A percentile compares a stretch with the other conserved stretches of the same genome.
Evolutionary conservation across 2,888 invertebrate genomes (phyloP).

Genomic region (Sarcophaga caerulescens): DNA sequence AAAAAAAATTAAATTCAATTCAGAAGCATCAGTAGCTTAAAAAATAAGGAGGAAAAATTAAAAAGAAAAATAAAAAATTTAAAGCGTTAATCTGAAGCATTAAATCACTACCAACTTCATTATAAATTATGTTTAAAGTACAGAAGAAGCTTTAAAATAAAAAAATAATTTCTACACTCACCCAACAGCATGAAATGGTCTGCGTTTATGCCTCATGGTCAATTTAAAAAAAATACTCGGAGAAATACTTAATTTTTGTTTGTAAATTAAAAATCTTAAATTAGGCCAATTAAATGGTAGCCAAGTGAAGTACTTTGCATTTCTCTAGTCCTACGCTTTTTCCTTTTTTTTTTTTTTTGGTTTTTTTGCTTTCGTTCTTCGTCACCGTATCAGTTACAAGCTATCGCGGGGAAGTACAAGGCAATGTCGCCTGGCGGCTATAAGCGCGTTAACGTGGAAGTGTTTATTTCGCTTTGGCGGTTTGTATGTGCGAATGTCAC

Average conservation of each 20-base stretch:
- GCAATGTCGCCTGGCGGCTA: neutral
- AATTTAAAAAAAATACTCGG: conserved; percentile 23
- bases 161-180: neutral
- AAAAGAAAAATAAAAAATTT: conserved; percentile 48
- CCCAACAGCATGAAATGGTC: neutral
- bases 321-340: neutral
- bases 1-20: no score
- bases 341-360: neutral
- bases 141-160: conserved; percentile 41
- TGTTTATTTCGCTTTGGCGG: conserved; percentile 2
- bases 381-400: neutral
- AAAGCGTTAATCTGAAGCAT: conserved; percentile 65
- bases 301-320: conserved; percentile 24
- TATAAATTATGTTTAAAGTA: conserved; percentile 62
- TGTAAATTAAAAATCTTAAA: conserved; percentile 75
- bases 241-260: conserved; percentile 67
- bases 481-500: conserved; percentile 58
- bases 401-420: neutral
- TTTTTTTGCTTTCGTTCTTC: neutral
- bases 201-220: neutral
- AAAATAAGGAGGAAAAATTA: conserved; percentile 14
- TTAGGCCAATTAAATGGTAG: conserved; percentile 74
- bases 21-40: neutral
- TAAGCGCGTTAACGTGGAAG: conserved; percentile 1
- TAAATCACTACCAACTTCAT: conserved; percentile 68